Percentiles rank a stretch among this genome's conserved stretches.
Conservation (phyloP, 2,113 vertebrate genomes). For the Crotalus tigris region DNA sequence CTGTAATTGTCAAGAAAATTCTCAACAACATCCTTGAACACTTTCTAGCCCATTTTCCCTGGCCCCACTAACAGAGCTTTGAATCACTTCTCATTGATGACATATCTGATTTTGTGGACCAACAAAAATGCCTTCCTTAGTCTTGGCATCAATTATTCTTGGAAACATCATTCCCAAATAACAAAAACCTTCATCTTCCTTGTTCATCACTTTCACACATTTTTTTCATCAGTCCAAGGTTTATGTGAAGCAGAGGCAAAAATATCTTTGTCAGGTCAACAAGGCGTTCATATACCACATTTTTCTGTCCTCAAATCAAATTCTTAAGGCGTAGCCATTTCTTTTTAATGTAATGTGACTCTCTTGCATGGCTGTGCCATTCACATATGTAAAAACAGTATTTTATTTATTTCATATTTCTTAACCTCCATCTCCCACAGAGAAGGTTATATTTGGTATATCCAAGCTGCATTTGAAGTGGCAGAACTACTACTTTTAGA, state of each 20-base stretch:
- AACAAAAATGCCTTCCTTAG: neutral
- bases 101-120: neutral
- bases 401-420: no score
- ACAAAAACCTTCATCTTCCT: neutral
- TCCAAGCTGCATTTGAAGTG: no score
- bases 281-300: neutral
- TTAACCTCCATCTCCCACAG: no score
- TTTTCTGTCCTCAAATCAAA: neutral
- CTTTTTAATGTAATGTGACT: neutral
- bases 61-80: neutral
- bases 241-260: neutral
- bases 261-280: neutral
- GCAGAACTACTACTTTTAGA: no score
- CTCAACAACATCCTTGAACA: neutral
- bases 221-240: neutral
- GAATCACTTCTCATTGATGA: neutral
- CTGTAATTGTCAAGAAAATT: neutral
- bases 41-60: neutral
- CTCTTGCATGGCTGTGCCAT: neutral
- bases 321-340: neutral
- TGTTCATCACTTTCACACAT: neutral
- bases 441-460: no score
- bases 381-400: no score
- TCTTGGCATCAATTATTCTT: neutral
- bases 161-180: neutral